Conservation (phyloP, 2,888 invertebrate genomes). For the Drosophila flavopinicola region DNA sequence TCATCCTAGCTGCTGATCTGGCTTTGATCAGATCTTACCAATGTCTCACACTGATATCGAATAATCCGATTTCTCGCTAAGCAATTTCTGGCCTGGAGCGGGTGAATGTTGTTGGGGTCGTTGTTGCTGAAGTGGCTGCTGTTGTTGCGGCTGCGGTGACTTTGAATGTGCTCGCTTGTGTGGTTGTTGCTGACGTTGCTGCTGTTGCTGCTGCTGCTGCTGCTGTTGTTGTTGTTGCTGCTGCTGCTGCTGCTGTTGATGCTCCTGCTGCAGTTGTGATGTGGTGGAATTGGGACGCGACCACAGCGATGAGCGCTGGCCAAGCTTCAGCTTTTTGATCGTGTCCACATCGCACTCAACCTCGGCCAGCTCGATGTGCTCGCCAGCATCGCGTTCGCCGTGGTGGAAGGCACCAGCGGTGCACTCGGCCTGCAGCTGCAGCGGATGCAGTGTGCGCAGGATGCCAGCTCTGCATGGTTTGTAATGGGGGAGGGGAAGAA, state of each 20-base stretch:
- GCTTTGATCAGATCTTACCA: constrained; percentile 74
- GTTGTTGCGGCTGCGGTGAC: constrained; percentile 78
- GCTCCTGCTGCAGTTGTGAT: constrained; percentile 80
- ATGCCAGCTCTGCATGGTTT: constrained; percentile 82
- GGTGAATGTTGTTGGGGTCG: constrained; percentile 83
- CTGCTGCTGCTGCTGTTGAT: constrained; percentile 73
- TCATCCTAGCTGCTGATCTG: constrained; percentile 60
- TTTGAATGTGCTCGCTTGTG: constrained; percentile 70
- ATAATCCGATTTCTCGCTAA: constrained; percentile 89
- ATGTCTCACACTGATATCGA: constrained; percentile 89
- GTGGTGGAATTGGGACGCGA: constrained; percentile 86
- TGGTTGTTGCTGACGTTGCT: constrained; percentile 57
- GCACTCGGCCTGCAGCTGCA: constrained; percentile 85
- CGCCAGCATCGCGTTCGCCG: constrained; percentile 61
- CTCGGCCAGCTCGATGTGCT: constrained; percentile 88
- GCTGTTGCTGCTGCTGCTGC: constrained; percentile 70
- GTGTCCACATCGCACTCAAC: constrained; percentile 91
- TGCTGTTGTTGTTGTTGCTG: constrained; percentile 68
- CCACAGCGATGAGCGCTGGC: constrained; percentile 89
- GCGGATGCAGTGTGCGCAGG: constrained; percentile 88
- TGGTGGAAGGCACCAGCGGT: constrained; percentile 78
- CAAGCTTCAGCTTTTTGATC: constrained; percentile 89
- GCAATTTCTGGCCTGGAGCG: constrained; percentile 84
- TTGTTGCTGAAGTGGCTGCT: constrained; percentile 74
- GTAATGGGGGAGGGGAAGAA: constrained; percentile 44